Percentiles rank a stretch among this genome's conserved stretches.
Evolutionary conservation across 2,888 invertebrate species (phyloP).

Genomic region (Octonoba sinensis): DNA sequence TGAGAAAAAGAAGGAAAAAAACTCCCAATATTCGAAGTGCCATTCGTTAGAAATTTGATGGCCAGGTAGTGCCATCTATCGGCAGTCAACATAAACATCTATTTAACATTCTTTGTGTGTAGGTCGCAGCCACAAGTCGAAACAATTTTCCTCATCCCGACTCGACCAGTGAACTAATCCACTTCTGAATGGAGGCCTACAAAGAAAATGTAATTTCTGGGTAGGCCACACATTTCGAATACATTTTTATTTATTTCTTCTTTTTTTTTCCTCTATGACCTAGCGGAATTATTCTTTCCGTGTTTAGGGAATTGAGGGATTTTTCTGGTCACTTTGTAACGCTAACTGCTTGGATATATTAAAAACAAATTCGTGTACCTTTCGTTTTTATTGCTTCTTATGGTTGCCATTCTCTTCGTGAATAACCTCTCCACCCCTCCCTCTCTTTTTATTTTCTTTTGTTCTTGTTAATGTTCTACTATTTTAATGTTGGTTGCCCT

Average conservation of each 20-base stretch:
- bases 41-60: no score
- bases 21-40: no score
- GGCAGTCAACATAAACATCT: neutral
- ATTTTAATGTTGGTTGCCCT: no score
- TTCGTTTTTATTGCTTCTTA: conserved; percentile 10
- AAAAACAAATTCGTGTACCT: conserved; percentile 48
- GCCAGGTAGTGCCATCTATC: conserved; percentile 33
- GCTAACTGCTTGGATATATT: conserved; percentile 28
- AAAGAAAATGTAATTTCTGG: conserved; percentile 36
- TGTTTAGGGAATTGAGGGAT: no score
- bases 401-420: neutral
- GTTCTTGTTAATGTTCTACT: no score
- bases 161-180: conserved; percentile 31
- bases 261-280: neutral
- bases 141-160: conserved; percentile 42
- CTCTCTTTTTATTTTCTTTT: no score
- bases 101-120: conserved; percentile 16
- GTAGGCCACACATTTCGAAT: conserved; percentile 1
- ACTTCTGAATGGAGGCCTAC: conserved; percentile 20
- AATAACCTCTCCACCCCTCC: no score
- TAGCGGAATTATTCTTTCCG: neutral
- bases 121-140: conserved; percentile 15
- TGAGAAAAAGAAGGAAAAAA: no score
- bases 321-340: conserved; percentile 23
- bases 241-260: neutral